Evolutionary conservation across 2,113 vertebrate species (phyloP).

Genomic region (Manacus vitellinus): DNA sequence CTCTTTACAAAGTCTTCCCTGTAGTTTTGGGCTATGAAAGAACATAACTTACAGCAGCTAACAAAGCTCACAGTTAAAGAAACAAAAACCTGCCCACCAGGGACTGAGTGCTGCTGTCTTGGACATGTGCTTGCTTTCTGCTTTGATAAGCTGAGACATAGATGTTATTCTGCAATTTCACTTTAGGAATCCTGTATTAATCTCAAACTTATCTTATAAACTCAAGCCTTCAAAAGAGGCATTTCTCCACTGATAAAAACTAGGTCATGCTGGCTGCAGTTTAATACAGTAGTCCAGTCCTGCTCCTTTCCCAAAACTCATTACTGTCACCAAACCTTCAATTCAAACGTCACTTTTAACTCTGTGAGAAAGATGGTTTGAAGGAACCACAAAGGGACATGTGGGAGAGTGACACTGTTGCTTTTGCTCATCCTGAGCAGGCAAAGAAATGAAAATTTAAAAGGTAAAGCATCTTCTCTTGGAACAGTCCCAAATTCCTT

Average conservation of each 20-base stretch:
- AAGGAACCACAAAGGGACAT: background rate
- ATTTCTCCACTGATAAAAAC: background rate
- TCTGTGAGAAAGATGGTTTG: background rate
- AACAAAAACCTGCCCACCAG: background rate
- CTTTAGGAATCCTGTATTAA: background rate
- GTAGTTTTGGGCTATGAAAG: background rate
- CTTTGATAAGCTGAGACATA: background rate
- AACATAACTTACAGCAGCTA: background rate
- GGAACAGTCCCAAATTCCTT: background rate
- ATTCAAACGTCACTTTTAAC: background rate
- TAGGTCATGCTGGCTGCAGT: background rate
- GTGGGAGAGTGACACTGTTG: background rate
- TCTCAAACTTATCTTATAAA: background rate
- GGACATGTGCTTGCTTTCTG: background rate
- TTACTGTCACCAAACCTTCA: background rate
- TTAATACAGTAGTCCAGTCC: background rate
- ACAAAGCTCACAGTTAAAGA: background rate
- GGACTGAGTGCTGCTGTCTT: background rate
- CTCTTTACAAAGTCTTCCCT: background rate
- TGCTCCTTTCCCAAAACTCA: background rate
- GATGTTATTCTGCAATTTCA: background rate
- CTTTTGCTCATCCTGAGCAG: background rate
- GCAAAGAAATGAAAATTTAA: background rate
- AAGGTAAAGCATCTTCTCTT: background rate
- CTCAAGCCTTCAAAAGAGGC: background rate